Base-by-base conservation (phyloP, 2,797 vertebrate genomes). In the Trichosurus vulpecula region DNA sequence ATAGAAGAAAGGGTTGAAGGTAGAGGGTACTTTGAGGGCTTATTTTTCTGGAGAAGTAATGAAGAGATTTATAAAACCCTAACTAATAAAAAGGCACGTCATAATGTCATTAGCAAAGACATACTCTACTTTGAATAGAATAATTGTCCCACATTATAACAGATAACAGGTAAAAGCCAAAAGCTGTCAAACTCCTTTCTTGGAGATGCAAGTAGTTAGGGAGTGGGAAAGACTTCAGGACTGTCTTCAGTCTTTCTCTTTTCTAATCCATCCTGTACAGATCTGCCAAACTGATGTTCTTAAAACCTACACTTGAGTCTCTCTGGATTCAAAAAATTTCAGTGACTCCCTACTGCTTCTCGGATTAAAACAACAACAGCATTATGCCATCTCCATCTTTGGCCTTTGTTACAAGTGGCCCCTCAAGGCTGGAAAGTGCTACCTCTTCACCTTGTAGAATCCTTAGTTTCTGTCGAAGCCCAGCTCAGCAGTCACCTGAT, bases 61-160 rank as follows among this genome's bases (percentile, higher is more conserved):
- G 66, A 92, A 93, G 52, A 97, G 91, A 97, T 97, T 96, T 96
- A 89, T 96, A 97, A 96, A 98, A 96, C 92, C 93, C 94, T 90
- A 29, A 52, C 89, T 96, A 0, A 0, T 61, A 90, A 96, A 93
- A 94, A 53, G 91, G 96, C 6, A 31, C 1, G 66, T 57, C 58
- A 56, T 94, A 35, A 61, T 94, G 89, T 94, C 81, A 41, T 95
- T 96, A 94, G 95, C 53, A 98, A 96, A 58, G 87, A 94, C 97
- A 97, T 96, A 57, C 31, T 93, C 93, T 95, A 54, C 90, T 97
- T 97, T 93, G 58, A 93, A 95, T 74, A 94, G 87, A 89, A 95
- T 95, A 96, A 55, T 93, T 95, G 90, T 0, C 0, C 22, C 9
- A 51, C 0, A 30, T 90, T 94, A 81, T 54, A 90, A 92, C 95